Conservation (phyloP, 2,888 invertebrate species). For the Idaea dimidiata region DNA sequence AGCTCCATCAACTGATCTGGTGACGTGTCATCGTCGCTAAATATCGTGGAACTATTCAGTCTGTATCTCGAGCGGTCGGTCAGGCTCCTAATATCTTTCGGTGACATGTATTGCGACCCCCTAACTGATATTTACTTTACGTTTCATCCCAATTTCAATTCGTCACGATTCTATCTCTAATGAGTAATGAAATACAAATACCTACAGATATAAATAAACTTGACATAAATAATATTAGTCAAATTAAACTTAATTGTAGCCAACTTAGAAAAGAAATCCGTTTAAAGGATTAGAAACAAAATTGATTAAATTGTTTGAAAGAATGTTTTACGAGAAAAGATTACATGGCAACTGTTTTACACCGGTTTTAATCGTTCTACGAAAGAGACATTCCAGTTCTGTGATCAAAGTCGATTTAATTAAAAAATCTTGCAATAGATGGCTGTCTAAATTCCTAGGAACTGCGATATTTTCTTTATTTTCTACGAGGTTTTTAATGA, state of each 20-base stretch:
- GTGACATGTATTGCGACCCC: constrained; percentile 54
- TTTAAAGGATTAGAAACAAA: constrained; percentile 16
- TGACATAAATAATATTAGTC: constrained; percentile 3
- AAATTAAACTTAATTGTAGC: constrained; percentile 10
- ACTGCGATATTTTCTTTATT: constrained; percentile 56
- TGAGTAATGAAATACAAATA: too few relatives aligned
- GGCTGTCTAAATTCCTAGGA: constrained; percentile 71
- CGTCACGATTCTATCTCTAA: constrained; percentile 21
- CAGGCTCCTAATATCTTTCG: constrained; percentile 47
- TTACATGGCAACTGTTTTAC: constrained; percentile 57
- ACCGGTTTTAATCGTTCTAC: constrained; percentile 67
- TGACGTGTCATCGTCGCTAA: constrained; percentile 22
- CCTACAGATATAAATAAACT: constrained; percentile 8
- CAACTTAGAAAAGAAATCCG: not conserved
- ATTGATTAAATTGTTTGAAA: constrained; percentile 38
- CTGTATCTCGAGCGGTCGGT: constrained; percentile 26
- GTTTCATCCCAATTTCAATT: constrained; percentile 54
- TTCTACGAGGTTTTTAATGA: constrained; percentile 60
- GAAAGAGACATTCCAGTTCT: constrained; percentile 67
- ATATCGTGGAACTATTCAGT: not conserved
- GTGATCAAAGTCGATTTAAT: constrained; percentile 76
- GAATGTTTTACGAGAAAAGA: constrained; percentile 44
- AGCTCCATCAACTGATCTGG: constrained; percentile 15
- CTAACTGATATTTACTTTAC: constrained; percentile 70
- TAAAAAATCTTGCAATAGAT: constrained; percentile 71